Evolutionary conservation across 2,113 vertebrate species (phyloP).

Genomic region (Patagioenas fasciata): DNA sequence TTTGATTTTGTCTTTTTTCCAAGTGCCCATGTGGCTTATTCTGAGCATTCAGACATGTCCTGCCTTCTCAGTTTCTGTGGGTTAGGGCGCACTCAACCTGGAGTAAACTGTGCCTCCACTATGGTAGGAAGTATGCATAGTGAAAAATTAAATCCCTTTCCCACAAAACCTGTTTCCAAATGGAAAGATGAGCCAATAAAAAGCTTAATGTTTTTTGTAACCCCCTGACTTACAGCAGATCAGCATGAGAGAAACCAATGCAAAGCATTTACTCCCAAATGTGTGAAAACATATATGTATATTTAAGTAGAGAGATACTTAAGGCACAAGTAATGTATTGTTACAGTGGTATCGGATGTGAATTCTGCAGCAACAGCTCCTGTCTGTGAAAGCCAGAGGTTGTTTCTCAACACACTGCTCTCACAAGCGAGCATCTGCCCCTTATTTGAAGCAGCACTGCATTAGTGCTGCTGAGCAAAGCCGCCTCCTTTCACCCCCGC

Average conservation of each 20-base stretch:
- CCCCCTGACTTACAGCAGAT: background rate
- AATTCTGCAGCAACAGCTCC: background rate
- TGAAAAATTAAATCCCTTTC: background rate
- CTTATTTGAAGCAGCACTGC: background rate
- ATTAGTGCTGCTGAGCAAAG: background rate
- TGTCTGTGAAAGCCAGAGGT: background rate
- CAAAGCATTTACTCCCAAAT: background rate
- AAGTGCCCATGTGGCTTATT: background rate
- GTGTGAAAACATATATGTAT: background rate
- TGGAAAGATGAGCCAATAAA: background rate
- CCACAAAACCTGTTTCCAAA: background rate
- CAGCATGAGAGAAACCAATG: background rate
- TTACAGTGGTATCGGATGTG: background rate
- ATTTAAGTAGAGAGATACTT: background rate
- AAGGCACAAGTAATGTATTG: background rate
- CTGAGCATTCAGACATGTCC: background rate
- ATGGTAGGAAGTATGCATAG: background rate
- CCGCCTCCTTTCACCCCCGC: background rate
- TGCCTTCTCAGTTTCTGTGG: background rate
- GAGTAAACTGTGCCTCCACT: background rate
- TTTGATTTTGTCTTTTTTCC: background rate
- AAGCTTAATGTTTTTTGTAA: background rate
- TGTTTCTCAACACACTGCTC: background rate
- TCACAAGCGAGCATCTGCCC: background rate
- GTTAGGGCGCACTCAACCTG: background rate